phyloP scores from a whole-genome alignment of 2,113 vertebrate species.

The Centropus unirufus region DNA sequence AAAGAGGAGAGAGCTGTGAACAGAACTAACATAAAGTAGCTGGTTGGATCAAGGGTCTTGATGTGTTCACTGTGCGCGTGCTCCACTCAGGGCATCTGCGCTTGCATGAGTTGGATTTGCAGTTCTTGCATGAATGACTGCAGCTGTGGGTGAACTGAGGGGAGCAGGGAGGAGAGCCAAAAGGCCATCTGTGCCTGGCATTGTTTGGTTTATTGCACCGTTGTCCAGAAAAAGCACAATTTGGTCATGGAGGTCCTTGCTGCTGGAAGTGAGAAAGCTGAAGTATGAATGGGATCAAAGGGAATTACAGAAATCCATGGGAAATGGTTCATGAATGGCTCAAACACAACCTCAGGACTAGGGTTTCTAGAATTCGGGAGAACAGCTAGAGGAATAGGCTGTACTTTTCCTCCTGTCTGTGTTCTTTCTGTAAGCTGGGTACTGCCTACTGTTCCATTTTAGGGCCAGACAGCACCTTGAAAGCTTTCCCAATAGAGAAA shows the following conservation, averaged over 20 bases:
- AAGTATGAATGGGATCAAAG: background rate
- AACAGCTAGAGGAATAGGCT: background rate
- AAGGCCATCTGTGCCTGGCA: background rate
- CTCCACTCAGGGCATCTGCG: background rate
- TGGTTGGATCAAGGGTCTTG: background rate
- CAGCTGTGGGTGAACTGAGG: background rate
- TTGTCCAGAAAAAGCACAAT: background rate
- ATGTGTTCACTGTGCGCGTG: rapidly evolving
- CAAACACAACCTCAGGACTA: rapidly evolving
- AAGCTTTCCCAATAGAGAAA: background rate
- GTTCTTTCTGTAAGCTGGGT: background rate
- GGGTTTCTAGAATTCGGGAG: background rate
- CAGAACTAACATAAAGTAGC: background rate
- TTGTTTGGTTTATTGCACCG: background rate
- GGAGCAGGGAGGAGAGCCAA: background rate
- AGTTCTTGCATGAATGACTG: background rate
- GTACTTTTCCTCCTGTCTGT: background rate
- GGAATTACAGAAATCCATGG: background rate
- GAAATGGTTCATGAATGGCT: background rate
- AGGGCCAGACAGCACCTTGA: background rate
- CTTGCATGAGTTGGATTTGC: background rate
- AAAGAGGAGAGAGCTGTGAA: background rate
- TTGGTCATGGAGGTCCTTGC: background rate
- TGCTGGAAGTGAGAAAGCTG: background rate
- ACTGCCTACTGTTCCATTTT: background rate